Conservation (phyloP, 2,797 vertebrate species). For the Enoplosus armatus region DNA sequence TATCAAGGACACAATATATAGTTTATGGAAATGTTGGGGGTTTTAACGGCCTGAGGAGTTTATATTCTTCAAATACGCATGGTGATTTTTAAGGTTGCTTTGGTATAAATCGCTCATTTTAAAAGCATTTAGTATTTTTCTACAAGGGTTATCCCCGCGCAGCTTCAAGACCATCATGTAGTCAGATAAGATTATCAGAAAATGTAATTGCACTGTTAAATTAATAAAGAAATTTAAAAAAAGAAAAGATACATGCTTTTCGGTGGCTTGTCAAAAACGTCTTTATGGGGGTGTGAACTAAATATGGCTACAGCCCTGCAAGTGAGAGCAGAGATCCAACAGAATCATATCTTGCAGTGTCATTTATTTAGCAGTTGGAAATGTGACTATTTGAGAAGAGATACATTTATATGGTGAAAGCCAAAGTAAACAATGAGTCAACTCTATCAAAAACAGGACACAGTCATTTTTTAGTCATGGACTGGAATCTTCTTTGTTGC, state of each 20-base stretch:
- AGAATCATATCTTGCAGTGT: not conserved
- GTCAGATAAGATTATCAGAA: not conserved
- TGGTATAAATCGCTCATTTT: not conserved
- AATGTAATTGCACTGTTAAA: not conserved
- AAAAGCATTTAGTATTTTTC: not conserved
- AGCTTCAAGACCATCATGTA: not conserved
- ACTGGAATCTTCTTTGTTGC: constrained; percentile 2
- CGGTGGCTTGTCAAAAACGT: not conserved
- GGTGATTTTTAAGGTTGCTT: not conserved
- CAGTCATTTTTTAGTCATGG: not conserved
- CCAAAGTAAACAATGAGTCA: not conserved
- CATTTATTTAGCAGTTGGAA: constrained; percentile 8
- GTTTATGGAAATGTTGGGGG: not conserved
- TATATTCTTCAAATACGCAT: not conserved
- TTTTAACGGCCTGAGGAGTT: not conserved
- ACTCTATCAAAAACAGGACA: not conserved
- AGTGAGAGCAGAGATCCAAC: not conserved
- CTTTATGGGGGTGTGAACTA: not conserved
- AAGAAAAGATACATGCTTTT: not conserved
- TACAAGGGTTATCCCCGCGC: too few relatives aligned
- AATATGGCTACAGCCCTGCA: not conserved
- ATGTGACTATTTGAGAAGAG: not conserved
- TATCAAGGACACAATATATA: not conserved
- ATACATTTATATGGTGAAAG: not conserved
- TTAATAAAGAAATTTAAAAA: not conserved